Evolutionary conservation across 2,888 invertebrate genomes (phyloP).

Genomic region (Trissonchulus sp.): DNA sequence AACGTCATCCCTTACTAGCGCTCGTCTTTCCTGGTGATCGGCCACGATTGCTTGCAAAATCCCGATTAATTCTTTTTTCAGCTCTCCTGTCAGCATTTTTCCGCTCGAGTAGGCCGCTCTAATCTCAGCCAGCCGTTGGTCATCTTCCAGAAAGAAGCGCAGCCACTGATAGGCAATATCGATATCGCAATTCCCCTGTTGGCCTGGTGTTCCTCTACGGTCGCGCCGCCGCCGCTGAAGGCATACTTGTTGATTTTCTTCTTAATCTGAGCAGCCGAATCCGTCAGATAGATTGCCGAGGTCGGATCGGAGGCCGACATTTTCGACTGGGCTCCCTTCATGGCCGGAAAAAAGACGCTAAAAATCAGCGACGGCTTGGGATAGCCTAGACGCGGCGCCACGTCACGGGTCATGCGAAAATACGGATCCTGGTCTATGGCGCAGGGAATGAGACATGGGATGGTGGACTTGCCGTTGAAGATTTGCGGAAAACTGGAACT

Average conservation of each 20-base stretch:
- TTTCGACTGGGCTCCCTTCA: constrained; percentile 94
- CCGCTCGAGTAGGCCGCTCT: constrained; percentile 73
- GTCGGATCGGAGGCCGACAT: constrained; percentile 95
- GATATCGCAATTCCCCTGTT: constrained; percentile 89
- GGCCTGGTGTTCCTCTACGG: constrained; percentile 80
- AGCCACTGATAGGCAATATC: constrained; percentile 93
- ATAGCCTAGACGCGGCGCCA: constrained; percentile 80
- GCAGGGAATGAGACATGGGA: constrained; percentile 85
- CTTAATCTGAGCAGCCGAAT: constrained; percentile 88
- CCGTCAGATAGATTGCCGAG: constrained; percentile 88
- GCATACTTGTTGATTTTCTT: constrained; percentile 93
- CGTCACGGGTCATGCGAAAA: constrained; percentile 96
- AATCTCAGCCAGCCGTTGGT: constrained; percentile 71
- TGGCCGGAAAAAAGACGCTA: constrained; percentile 79
- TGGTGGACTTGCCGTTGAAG: constrained; percentile 62
- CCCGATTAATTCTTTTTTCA: constrained; percentile 83
- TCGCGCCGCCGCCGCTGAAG: constrained; percentile 89
- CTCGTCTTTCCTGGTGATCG: constrained; percentile 72
- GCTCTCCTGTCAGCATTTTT: constrained; percentile 80
- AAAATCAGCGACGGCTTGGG: constrained; percentile 71
- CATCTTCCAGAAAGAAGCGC: constrained; percentile 88
- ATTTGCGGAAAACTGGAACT: constrained; percentile 54
- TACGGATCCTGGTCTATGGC: constrained; percentile 99
- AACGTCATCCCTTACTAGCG: constrained; percentile 74
- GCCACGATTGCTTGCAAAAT: constrained; percentile 69